Percentiles rank a stretch among this genome's conserved stretches.
These are phyloP conservation scores for Heliothis subflexa DNA, from an alignment of 1,140 invertebrate genomes.

Conservation along the genomic window DNA sequence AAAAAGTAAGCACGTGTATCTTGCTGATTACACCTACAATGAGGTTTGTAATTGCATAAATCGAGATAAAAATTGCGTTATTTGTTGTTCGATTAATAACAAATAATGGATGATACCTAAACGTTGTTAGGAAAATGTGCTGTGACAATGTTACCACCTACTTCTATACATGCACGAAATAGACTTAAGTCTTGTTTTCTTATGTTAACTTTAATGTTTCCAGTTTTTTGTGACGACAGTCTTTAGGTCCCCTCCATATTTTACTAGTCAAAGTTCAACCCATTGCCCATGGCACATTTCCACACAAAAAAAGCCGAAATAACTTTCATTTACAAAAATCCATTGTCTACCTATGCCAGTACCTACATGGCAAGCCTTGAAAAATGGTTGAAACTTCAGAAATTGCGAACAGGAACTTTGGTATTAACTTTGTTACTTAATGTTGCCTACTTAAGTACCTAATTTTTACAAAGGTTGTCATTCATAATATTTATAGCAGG, in stretches of 20 bases:
- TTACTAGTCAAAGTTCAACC: too few species aligned
- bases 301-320: too few species aligned
- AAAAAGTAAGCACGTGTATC: constrained; percentile 15
- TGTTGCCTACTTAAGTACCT: not conserved
- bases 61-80: not conserved
- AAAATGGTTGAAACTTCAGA: not conserved
- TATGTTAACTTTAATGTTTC: too few species aligned
- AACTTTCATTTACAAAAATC: too few species aligned
- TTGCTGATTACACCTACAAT: constrained; percentile 4
- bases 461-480: not conserved
- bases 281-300: too few species aligned
- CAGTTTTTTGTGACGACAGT: too few species aligned
- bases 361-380: not conserved
- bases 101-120: not conserved
- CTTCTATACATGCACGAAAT: too few species aligned
- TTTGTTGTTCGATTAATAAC: not conserved
- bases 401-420: not conserved
- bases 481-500: not conserved
- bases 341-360: too few species aligned
- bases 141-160: too few species aligned
- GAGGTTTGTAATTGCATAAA: not conserved
- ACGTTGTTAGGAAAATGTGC: not conserved
- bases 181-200: too few species aligned
- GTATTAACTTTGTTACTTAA: not conserved
- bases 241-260: too few species aligned